Evolutionary conservation across 2,797 vertebrate genomes (phyloP).

Genomic region (Cheracebus regulus): DNA sequence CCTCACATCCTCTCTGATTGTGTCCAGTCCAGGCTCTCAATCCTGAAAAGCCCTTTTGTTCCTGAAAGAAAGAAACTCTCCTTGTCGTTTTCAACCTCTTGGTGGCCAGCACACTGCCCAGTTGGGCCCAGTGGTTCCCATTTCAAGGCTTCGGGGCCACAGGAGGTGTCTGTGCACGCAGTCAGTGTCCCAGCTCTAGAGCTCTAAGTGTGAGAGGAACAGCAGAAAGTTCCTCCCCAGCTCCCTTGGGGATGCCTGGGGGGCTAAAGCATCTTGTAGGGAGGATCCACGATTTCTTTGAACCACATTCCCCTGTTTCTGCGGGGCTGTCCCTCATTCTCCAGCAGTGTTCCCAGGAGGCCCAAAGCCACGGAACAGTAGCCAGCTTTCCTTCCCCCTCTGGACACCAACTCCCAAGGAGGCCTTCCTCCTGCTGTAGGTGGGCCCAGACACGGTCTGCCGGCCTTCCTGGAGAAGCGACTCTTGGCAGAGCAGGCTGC

Average conservation of each 20-base stretch:
- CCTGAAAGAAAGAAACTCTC: background rate
- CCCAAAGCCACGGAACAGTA: background rate
- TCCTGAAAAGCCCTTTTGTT: background rate
- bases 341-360: background rate
- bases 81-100: background rate
- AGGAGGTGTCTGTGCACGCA: background rate
- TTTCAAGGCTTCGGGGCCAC: background rate
- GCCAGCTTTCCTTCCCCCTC: background rate
- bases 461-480: background rate
- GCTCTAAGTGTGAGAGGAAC: background rate
- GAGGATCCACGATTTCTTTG: background rate
- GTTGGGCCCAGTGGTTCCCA: background rate
- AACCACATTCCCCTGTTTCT: background rate
- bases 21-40: background rate
- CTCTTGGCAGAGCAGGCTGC: background rate
- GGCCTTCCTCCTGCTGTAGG: background rate
- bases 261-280: background rate
- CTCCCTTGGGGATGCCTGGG: background rate
- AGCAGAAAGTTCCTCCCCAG: background rate
- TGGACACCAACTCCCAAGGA: background rate
- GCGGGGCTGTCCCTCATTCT: background rate
- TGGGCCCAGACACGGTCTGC: background rate
- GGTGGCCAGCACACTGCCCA: background rate
- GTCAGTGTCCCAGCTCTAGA: background rate
- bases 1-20: background rate